These are phyloP conservation scores for Megaustenia siamemsis DNA, from an alignment of 2,888 invertebrate genomes.

Conservation along the genomic window DNA sequence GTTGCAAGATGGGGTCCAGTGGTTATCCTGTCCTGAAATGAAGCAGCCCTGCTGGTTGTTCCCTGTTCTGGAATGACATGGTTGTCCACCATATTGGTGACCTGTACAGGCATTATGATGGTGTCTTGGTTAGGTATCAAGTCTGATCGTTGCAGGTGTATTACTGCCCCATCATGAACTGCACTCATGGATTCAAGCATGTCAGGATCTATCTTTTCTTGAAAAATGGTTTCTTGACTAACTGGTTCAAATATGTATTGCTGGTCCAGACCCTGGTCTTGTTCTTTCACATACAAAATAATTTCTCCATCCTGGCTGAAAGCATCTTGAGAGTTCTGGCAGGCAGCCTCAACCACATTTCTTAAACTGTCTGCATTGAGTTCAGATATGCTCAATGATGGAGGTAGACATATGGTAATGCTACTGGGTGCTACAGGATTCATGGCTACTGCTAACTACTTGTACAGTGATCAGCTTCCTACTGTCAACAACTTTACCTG, in stretches of 20 bases:
- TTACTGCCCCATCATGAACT: constrained; percentile 27
- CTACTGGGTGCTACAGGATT: constrained; percentile 36
- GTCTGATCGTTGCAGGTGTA: constrained; percentile 31
- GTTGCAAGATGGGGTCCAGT: not conserved
- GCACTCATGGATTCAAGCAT: constrained; percentile 42
- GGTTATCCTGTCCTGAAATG: not conserved
- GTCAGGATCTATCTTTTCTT: constrained; percentile 39
- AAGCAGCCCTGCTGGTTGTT: not conserved
- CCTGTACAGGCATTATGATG: constrained; percentile 20
- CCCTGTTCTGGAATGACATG: not conserved
- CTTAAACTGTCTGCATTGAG: constrained; percentile 50
- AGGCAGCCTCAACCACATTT: constrained; percentile 49
- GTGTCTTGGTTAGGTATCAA: constrained; percentile 32
- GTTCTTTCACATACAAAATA: constrained; percentile 50
- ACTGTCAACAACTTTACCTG: constrained; percentile 1
- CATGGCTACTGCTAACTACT: constrained; percentile 1
- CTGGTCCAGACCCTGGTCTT: constrained; percentile 33
- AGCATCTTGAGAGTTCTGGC: constrained; percentile 48
- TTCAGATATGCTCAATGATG: constrained; percentile 47
- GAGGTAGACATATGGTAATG: constrained; percentile 51
- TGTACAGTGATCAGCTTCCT: not conserved
- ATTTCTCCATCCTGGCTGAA: constrained; percentile 48
- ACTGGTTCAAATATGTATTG: constrained; percentile 41
- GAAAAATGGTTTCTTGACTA: constrained; percentile 20
- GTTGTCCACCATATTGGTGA: not conserved